Evolutionary conservation across 2,888 invertebrate species (phyloP).

Genomic region (Argynnis bischoffii): DNA sequence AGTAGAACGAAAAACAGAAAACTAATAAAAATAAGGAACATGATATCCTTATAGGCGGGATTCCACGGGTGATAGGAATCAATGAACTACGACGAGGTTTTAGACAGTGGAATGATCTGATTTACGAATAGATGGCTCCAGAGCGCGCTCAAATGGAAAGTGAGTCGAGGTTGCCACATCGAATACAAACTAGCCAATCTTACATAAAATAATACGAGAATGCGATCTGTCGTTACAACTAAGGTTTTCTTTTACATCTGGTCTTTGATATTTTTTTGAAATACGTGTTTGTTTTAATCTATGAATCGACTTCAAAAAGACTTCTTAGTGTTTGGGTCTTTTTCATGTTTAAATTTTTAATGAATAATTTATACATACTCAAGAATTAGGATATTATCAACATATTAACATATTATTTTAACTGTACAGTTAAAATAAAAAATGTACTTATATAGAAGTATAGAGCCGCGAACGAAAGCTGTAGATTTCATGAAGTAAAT

Average conservation of each 20-base stretch:
- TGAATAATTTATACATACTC: too few species aligned
- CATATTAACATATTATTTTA: too few species aligned
- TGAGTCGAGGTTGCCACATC: conserved; percentile 19
- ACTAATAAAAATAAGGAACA: background rate
- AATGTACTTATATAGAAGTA: too few species aligned
- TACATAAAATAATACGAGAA: conserved; percentile 1
- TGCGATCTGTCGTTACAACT: background rate
- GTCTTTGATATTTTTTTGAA: background rate
- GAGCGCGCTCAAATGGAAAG: conserved; percentile 35
- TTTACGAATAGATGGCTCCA: conserved; percentile 44
- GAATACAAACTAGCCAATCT: conserved; percentile 16
- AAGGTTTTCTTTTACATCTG: background rate
- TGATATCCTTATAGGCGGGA: conserved; percentile 16
- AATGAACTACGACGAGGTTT: conserved; percentile 41
- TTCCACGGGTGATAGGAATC: conserved; percentile 34
- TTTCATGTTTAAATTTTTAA: too few species aligned
- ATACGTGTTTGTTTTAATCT: too few species aligned
- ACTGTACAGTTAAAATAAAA: too few species aligned
- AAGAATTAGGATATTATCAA: too few species aligned
- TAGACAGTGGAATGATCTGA: conserved; percentile 33
- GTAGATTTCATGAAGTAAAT: too few species aligned
- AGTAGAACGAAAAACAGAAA: background rate
- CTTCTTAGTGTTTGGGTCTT: too few species aligned
- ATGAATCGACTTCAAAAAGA: too few species aligned
- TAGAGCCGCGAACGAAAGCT: too few species aligned